Base-by-base conservation (phyloP, 2,113 vertebrate genomes). In the Phalacrocorax carbo region DNA sequence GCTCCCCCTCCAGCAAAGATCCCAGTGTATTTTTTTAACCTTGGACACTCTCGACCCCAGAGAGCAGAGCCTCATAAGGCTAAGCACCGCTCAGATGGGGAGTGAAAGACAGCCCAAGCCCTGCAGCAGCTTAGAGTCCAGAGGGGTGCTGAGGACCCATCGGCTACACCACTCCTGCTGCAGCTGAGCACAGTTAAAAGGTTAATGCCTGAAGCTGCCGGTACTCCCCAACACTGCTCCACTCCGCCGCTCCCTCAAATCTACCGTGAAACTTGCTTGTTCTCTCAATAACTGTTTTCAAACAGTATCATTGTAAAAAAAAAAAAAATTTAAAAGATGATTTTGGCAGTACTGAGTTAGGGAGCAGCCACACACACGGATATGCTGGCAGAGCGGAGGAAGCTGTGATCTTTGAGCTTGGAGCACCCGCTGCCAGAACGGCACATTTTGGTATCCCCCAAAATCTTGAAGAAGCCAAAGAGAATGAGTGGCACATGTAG, bases 241-340 rank as follows among this genome's bases (percentile, higher is more conserved):
- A 10, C 38, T 22, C 40, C 5, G 30, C 40, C 7, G 0, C 20
- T 55, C 68, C 36, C 48, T 69, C 10, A 0, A 38, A 55, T 4
- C 18, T 18, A 17, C 34, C 5, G 1, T 4, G 36, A 29, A 55
- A 34, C n/a, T 49, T 18, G n/a, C 11, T 54, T 6, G 0, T 46
- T 79, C 38, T n/a, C 29, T 48, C 52, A 73, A 21, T 25, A 15
- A 44, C 36, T 44, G 21, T 5, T 71, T 77, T 40, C 0, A 1
- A 71, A 72, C 21, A 62, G 49, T 5, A 14, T 69, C 36, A 38
- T 15, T 11, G 15, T 30, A 18, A 9, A 27, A 36, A 42, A 18
- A 42, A 18, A 36, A 54, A 30, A n/a, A 1, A 36, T 32, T 42
- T n/a, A 22, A 11, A 36, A 34, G 6, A 32, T 36, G 30, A 22